phyloP scores from a whole-genome alignment of 1,140 invertebrate genomes.

The Pseudomyrmex sp. region DNA sequence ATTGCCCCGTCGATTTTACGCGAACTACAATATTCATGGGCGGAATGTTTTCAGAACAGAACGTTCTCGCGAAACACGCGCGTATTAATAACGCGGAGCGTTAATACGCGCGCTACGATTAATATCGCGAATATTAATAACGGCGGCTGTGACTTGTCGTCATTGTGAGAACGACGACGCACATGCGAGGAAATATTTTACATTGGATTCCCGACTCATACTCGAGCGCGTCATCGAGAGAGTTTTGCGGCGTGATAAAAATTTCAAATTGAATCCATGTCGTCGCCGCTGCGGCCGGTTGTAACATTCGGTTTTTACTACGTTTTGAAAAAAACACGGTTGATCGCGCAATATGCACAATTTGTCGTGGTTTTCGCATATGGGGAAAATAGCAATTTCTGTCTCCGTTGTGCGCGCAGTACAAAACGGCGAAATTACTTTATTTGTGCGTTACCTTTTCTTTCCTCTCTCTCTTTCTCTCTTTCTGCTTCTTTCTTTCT shows the following conservation, averaged over 20 bases:
- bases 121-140: conserved; percentile 41
- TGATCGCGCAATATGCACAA: neutral
- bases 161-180: conserved; percentile 2
- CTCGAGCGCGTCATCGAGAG: neutral
- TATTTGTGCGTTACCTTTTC: neutral
- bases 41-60: neutral
- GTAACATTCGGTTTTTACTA: neutral
- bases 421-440: conserved; percentile 8
- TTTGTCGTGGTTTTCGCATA: neutral
- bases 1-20: neutral
- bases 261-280: conserved; percentile 31
- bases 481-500: too few species aligned
- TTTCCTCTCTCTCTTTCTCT: neutral
- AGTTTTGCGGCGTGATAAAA: conserved; percentile 19
- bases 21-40: conserved; percentile 15
- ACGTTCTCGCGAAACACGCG: neutral
- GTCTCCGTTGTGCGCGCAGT: neutral
- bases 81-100: conserved; percentile 26
- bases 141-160: conserved; percentile 11
- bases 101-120: conserved; percentile 37
- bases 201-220: neutral
- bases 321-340: conserved; percentile 17
- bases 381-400: conserved; percentile 10
- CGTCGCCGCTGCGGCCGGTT: neutral
- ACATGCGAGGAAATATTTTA: conserved; percentile 36